These are phyloP conservation scores for Gadopsis marmoratus DNA, from an alignment of 2,797 vertebrate species.

Conservation along the genomic window DNA sequence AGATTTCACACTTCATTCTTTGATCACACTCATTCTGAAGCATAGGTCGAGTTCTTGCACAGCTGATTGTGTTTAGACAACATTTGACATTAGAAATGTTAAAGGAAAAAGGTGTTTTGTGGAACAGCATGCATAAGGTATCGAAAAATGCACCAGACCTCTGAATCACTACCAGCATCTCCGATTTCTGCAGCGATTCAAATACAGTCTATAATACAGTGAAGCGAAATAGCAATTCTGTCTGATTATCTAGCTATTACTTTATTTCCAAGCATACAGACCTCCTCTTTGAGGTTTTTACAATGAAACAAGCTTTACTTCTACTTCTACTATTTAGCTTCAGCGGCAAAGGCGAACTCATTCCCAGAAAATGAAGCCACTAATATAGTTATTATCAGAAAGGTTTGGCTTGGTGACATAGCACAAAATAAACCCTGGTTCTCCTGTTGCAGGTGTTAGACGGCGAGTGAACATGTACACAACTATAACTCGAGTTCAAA, in stretches of 20 bases:
- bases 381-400: not conserved
- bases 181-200: not conserved
- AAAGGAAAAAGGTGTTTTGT: not conserved
- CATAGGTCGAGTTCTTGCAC: not conserved
- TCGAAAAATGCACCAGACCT: not conserved
- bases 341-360: not conserved
- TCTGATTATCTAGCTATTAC: not conserved
- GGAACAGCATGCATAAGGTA: not conserved
- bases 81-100: not conserved
- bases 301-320: not conserved
- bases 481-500: not conserved
- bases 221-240: not conserved
- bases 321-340: not conserved
- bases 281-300: not conserved
- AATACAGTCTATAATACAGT: not conserved
- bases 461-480: slow-evolving; percentile 13
- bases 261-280: not conserved
- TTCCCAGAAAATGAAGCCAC: not conserved
- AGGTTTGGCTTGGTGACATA: slow-evolving; percentile 28
- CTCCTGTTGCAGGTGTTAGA: slow-evolving; percentile 43
- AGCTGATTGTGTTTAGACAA: not conserved
- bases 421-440: slow-evolving; percentile 40
- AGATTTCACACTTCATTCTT: not conserved
- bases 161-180: not conserved
- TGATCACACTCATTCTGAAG: not conserved